phyloP scores from a whole-genome alignment of 1,140 invertebrate species.

The Stegodyphus dumicola region DNA sequence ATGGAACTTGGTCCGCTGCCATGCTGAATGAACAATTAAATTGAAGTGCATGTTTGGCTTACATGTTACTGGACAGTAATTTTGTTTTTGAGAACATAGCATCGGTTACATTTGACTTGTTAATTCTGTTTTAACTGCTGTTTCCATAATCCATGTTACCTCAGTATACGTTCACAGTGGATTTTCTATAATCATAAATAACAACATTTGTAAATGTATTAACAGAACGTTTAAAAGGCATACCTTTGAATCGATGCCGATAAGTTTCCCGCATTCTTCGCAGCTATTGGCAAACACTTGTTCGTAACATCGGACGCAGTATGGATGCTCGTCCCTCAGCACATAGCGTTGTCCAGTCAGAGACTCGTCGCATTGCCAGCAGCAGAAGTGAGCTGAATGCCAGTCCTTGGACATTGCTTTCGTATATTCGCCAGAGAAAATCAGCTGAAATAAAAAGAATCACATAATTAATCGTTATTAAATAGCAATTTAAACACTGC shows the following conservation, averaged over 20 bases:
- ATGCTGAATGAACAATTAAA: no score
- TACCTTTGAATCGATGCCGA: conserved; percentile 99
- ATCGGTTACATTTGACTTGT: no score
- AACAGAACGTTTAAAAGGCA: conserved; percentile 37
- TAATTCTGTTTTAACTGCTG: no score
- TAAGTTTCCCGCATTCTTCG: conserved; percentile 97
- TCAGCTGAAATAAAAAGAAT: conserved; percentile 79
- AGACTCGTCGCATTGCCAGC: conserved; percentile 98
- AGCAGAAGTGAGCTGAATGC: conserved; percentile 98
- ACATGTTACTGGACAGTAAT: no score
- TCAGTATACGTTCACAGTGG: no score
- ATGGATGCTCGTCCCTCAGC: conserved; percentile 97
- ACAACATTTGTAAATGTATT: no score
- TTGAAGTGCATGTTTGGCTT: no score
- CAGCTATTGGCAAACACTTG: conserved; percentile 98
- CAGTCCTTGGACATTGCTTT: conserved; percentile 99
- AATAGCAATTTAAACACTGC: neutral
- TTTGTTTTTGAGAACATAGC: no score
- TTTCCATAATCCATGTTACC: no score
- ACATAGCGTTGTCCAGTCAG: conserved; percentile 98
- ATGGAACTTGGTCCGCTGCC: no score
- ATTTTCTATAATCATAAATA: no score
- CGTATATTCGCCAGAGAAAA: conserved; percentile 99
- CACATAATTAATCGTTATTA: neutral
- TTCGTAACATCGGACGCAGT: conserved; percentile 99